Conservation (phyloP, 2,113 vertebrate species). For the Bubo blakistoni region DNA sequence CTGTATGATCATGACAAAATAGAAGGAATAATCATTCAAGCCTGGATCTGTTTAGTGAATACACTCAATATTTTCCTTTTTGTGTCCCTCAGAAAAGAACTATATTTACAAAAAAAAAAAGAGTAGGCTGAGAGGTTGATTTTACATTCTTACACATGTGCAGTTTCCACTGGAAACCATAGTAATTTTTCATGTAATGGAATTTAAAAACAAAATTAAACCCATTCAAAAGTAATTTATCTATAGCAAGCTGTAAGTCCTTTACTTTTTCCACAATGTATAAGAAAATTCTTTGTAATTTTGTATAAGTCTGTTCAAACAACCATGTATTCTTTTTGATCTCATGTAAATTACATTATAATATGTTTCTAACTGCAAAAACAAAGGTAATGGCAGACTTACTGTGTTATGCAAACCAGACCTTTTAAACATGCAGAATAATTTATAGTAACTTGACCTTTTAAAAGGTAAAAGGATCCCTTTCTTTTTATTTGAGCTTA, state of each 20-base stretch:
- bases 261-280: not conserved
- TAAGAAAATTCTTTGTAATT: not conserved
- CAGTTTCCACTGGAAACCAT: not conserved
- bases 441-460: not conserved
- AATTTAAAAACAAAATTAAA: not conserved
- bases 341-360: not conserved
- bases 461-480: not conserved
- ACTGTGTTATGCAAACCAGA: not conserved
- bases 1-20: not conserved
- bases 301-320: not conserved
- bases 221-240: not conserved
- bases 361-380: not conserved
- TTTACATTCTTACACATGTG: not conserved
- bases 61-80: not conserved
- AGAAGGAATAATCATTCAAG: not conserved
- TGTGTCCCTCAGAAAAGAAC: not conserved
- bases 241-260: not conserved
- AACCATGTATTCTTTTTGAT: not conserved
- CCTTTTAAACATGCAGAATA: not conserved
- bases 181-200: not conserved
- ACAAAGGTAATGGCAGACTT: not conserved
- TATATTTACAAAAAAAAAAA: not conserved
- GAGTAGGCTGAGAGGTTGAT: not conserved
- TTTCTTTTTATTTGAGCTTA: not conserved
- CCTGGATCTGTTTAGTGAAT: not conserved